Percentiles rank a stretch among this genome's conserved stretches.
phyloP scores from a whole-genome alignment of 2,888 invertebrate species.

The Nomada lathburiana region DNA sequence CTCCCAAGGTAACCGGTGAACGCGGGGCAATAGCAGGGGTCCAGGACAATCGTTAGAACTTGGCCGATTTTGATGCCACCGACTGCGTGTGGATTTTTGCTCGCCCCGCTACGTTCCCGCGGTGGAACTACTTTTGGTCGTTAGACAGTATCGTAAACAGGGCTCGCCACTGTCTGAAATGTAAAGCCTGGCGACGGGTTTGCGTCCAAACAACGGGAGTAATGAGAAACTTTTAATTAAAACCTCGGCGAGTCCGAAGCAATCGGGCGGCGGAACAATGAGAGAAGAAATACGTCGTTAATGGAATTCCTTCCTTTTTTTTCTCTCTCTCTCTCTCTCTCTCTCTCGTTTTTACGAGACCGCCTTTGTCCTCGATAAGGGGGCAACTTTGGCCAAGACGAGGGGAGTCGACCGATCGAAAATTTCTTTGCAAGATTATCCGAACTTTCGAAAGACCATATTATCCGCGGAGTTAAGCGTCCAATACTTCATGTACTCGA shows the following conservation, averaged over 20 bases:
- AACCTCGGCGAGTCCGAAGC: conserved; percentile 74
- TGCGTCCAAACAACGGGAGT: conserved; percentile 77
- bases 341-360: conserved; percentile 46
- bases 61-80: conserved; percentile 38
- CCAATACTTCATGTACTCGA: conserved; percentile 17
- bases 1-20: too few relatives aligned
- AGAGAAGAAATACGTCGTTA: conserved; percentile 75
- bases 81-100: conserved; percentile 52
- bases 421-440: conserved; percentile 52
- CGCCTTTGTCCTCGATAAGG: conserved; percentile 66
- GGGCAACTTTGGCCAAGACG: conserved; percentile 17
- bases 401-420: conserved; percentile 50
- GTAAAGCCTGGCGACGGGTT: conserved; percentile 71
- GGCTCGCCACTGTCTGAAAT: conserved; percentile 74
- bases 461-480: conserved; percentile 29
- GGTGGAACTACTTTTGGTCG: conserved; percentile 55
- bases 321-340: conserved; percentile 32
- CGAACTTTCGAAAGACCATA: conserved; percentile 28
- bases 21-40: conserved; percentile 4
- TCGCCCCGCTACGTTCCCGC: conserved; percentile 5
- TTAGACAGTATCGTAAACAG: conserved; percentile 76
- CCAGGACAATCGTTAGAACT: conserved; percentile 57
- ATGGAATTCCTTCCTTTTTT: conserved; percentile 70
- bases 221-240: conserved; percentile 82
- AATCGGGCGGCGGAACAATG: conserved; percentile 73